Base-by-base conservation (phyloP, 2,113 vertebrate species). In the Sorex fumeus region DNA sequence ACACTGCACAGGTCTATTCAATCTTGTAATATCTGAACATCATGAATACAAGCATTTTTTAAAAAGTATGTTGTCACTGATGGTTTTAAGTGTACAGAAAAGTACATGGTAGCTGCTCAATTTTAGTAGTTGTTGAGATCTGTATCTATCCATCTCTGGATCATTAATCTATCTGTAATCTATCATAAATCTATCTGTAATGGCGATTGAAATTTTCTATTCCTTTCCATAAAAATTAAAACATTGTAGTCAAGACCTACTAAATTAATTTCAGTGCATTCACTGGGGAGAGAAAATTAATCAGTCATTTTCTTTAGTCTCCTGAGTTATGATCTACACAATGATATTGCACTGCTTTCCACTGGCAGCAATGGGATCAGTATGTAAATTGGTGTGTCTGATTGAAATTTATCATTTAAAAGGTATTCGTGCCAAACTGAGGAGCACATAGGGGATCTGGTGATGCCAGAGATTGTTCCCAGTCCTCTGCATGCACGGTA, bases 221-320 rank as follows among this genome's bases (percentile, higher is more conserved):
- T 77, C 28, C 18, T 36, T 75, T 81, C 1, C 10, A 74, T 79
- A 92, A 40, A 90, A 85, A 85, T 43, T 67, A 92, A 88, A 30
- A 69, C 70, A 32, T 57, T 64, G 57, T 13, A 78, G 18, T 47
- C 32, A 89, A 94, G 64, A 53, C 32, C 75, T 81, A 57, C 66
- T 76, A 76, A 80, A 67, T 86, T 90, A 89, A 93, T 90, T 93
- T 90, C 30, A 81, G 75, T 92, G 19, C 3, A 47, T 34, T 92
- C 53, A 64, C 1, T 84, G 27, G 76, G 30, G 69, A 88, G 9
- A 89, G 40, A 77, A n/a, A 1, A 23, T 77, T 92, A 93, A 47
- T 67, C 53, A 19, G 32, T 67, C 30, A 84, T 94, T 79, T 25
- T 74, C 72, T 84, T 15, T 15, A 30, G 30, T 83, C 28, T 25